Base-by-base conservation (phyloP, 2,113 vertebrate genomes). In the Cephalopholis sonnerati region DNA sequence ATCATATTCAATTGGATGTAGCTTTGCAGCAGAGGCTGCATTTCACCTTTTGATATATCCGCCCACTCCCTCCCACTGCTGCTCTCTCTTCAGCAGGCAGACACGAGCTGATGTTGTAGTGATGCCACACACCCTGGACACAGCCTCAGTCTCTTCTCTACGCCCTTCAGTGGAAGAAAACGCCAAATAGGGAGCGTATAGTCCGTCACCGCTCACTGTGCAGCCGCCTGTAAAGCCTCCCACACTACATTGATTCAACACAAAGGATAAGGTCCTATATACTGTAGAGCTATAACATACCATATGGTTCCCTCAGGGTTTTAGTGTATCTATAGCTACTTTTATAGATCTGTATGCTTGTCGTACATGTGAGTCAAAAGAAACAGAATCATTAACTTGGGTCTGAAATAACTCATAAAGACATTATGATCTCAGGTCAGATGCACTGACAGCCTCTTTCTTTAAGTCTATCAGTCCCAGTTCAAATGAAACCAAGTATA, bases 11-110 rank as follows among this genome's bases (percentile, higher is more conserved):
- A 72, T 58, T 86, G 78, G 68, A 86, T 66, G 65, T 77, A 86
- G 90, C 85, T 94, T 86, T 89, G 88, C 85, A 71, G 87, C 79
- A 91, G 84, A 92, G 70, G 83, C 71, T 88, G 82, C 81, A 66
- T 91, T 92, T 93, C 92, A 94, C 91, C 90, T 93, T 93, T 92
- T 89, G 91, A 93, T 88, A 88, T 82, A 89, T 82, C 87, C 88
- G 12, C 93, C 91, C 88, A 93, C 94, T 89, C 50, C 90, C 92
- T 87, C 91, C 92, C 84, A 91, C 92, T 91, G 80, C 83, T 88
- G 83, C 84, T 84, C 86, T 90, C 83, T 87, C 72, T 67, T 85
- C 77, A 12, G 84, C 87, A 84, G 76, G 83, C 90, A 91, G 92
- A 92, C 90, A 59, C 85, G 68, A 54, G 85, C 88, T 88, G 86